A percentile compares a stretch with the other conserved stretches of the same genome.
Conservation (phyloP, 2,797 vertebrate genomes). For the Meda fulgida region DNA sequence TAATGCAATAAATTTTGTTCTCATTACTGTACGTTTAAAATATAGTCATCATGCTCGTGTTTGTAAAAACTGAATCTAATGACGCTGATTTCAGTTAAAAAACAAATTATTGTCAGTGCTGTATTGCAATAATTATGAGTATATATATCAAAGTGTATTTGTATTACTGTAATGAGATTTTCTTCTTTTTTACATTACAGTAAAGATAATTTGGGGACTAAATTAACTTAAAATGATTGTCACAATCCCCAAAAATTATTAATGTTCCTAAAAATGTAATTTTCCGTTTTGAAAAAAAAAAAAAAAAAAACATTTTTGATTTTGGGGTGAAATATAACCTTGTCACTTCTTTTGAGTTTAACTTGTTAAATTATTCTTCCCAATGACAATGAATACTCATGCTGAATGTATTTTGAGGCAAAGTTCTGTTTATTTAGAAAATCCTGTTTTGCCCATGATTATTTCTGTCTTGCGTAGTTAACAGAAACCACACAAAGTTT, state of each 20-base stretch:
- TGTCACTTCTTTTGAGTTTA: neutral
- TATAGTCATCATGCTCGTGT: neutral
- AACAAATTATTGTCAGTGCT: neutral
- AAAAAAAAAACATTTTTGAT: neutral
- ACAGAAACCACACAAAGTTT: slow-evolving; percentile 1
- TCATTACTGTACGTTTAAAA: neutral
- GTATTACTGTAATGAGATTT: neutral
- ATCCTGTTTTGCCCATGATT: slow-evolving; percentile 22
- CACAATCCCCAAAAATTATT: neutral
- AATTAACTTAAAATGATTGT: neutral
- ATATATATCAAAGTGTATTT: neutral
- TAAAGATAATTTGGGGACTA: too few species aligned
- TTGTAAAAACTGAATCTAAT: neutral
- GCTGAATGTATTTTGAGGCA: slow-evolving; percentile 57
- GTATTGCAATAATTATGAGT: neutral
- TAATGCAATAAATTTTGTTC: neutral
- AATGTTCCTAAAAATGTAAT: neutral
- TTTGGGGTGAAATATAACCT: neutral
- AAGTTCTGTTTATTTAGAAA: slow-evolving; percentile 23
- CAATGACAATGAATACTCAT: slow-evolving; percentile 34
- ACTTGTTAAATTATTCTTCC: neutral
- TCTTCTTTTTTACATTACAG: neutral
- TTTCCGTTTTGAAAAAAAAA: neutral
- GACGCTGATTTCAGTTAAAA: neutral
- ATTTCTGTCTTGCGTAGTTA: slow-evolving; percentile 23